Evolutionary conservation across 2,113 vertebrate species (phyloP), one percentile per base, ranked within the genome.

Genomic region (Halichoeres trimaculatus): DNA sequence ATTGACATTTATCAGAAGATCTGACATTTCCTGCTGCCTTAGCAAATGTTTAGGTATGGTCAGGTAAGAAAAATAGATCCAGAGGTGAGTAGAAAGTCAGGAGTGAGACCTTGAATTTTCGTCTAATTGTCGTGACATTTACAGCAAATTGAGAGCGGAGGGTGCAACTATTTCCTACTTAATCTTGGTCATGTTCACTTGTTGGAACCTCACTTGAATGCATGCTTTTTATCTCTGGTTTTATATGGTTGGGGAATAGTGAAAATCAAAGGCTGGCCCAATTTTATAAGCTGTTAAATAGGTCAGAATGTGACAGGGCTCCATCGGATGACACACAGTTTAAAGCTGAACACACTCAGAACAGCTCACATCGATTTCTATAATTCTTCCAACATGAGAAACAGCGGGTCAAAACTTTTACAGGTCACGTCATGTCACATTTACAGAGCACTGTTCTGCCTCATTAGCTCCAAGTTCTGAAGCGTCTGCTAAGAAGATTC

Each of bases 91-190:
- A 57, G 70, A 61, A 35, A 47, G 40, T 43, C 36, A 19, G 45
- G 24, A 34, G 23, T 11, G 30, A 35, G 35, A 13, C 17, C n/a
- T 19, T 30, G 68, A 23, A 6, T 76, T 74, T 76, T 34, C 64
- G 17, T 71, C 36, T 83, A 78, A 85, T 88, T 84, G 68, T 66
- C 5, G 20, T 92, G 89, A 88, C 85, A 89, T 91, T 91, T 88
- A 56, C 52, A 80, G 70, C 62, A 75, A 78, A 84, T 65, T 48
- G 38, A 72, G 65, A 26, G 64, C 2, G 10, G 26, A n/a, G 54
- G 63, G 56, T 26, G 60, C 76, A 62, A 20, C 70, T 78, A 35
- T 74, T 69, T 72, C n/a, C 60, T 52, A 35, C 81, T 80, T 76
- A 68, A 82, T 78, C 80, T 76, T 57, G 78, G 71, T 43, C 61